Conservation (phyloP, 2,113 vertebrate species). For the Phylloscopus trochilus region DNA sequence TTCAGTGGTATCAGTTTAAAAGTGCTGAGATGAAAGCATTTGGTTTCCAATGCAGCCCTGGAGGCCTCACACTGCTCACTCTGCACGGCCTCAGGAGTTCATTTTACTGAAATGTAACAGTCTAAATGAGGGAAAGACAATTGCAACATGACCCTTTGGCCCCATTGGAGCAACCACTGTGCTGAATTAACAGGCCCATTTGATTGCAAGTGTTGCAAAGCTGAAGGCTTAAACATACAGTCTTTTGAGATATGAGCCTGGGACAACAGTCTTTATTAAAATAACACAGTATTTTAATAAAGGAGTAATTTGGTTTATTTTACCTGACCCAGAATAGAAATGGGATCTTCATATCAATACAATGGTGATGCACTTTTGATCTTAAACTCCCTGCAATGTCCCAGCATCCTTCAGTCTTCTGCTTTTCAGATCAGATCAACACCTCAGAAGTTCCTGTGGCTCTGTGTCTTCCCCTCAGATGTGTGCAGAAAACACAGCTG, state of each 20-base stretch:
- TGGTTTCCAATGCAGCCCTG: not conserved
- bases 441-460: not conserved
- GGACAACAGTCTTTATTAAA: not conserved
- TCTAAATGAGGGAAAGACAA: not conserved
- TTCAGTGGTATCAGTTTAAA: not conserved
- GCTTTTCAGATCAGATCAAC: not conserved
- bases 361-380: not conserved
- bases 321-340: not conserved
- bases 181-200: not conserved
- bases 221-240: not conserved
- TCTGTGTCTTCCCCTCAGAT: not conserved
- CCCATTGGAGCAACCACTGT: not conserved
- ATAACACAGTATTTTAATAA: not conserved
- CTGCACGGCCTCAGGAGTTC: not conserved
- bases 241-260: not conserved
- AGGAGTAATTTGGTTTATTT: not conserved
- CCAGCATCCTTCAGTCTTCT: not conserved
- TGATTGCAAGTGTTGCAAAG: not conserved
- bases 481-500: not conserved
- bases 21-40: not conserved
- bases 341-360: not conserved
- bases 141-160: not conserved
- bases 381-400: not conserved
- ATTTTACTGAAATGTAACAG: not conserved
- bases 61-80: not conserved